Conservation (phyloP, 2,797 vertebrate species). For the Centropyge bicolor region DNA sequence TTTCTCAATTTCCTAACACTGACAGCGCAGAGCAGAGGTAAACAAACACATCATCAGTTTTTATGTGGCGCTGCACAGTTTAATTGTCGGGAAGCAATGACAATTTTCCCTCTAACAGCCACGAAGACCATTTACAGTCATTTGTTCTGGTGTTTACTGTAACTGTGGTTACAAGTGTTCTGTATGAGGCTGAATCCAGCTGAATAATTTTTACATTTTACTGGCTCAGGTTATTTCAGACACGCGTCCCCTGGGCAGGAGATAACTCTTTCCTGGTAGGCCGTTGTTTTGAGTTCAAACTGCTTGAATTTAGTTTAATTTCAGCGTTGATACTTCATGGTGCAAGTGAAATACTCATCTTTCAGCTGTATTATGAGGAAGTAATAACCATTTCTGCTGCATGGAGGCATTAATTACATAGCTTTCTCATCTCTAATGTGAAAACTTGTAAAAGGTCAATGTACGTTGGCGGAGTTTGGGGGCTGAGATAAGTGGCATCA, state of each 20-base stretch:
- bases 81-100: conserved; percentile 30
- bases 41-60: conserved; percentile 24
- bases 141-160: conserved; percentile 13
- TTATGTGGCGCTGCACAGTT: background rate
- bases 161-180: conserved; percentile 6
- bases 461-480: background rate
- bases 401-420: background rate
- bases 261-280: background rate
- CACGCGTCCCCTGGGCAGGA: background rate
- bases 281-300: background rate
- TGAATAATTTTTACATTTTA: background rate
- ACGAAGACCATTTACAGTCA: conserved; percentile 5
- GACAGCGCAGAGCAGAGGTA: conserved; percentile 14
- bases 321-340: background rate
- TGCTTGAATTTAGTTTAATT: background rate
- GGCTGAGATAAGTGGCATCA: background rate
- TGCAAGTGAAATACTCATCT: background rate
- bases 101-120: conserved; percentile 14
- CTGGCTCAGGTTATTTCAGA: conserved; percentile 5
- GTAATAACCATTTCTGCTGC: background rate
- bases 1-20: background rate
- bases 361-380: background rate
- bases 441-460: background rate
- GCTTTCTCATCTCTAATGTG: background rate
- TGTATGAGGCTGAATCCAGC: conserved; percentile 9